A percentile compares a stretch with the other conserved stretches of the same genome.
phyloP scores from a whole-genome alignment of 2,797 vertebrate species.

The Pangasius krempfi region DNA sequence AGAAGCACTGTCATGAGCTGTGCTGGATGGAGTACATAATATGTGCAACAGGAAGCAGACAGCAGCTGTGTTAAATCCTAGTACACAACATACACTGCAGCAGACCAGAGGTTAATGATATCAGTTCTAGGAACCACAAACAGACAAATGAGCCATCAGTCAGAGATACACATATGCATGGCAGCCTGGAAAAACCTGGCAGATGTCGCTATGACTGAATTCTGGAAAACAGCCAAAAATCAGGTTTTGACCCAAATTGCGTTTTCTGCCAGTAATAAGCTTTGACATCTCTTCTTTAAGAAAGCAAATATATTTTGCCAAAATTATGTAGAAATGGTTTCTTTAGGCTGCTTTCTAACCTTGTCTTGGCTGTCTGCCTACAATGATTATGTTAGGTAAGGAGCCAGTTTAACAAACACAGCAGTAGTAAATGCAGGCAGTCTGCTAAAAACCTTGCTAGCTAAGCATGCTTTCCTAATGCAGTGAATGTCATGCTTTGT shows the following conservation, averaged over 20 bases:
- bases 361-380: background rate
- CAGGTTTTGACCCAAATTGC: background rate
- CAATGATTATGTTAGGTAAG: background rate
- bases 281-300: background rate
- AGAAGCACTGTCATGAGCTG: background rate
- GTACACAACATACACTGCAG: background rate
- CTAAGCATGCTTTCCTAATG: background rate
- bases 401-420: background rate
- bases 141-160: background rate
- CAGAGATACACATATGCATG: background rate
- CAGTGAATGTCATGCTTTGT: background rate
- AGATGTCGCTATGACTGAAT: background rate
- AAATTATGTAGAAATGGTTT: background rate
- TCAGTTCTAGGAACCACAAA: conserved; percentile 16
- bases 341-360: background rate
- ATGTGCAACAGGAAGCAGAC: background rate
- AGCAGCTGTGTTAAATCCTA: background rate
- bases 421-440: background rate
- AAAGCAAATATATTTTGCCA: background rate
- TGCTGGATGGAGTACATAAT: background rate
- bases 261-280: background rate
- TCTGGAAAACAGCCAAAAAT: background rate
- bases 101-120: conserved; percentile 38
- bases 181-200: background rate
- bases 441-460: background rate